Evolutionary conservation across 2,888 invertebrate species (phyloP), one percentile per base, ranked within the genome.

Genomic region (Oxystoma pomonae): DNA sequence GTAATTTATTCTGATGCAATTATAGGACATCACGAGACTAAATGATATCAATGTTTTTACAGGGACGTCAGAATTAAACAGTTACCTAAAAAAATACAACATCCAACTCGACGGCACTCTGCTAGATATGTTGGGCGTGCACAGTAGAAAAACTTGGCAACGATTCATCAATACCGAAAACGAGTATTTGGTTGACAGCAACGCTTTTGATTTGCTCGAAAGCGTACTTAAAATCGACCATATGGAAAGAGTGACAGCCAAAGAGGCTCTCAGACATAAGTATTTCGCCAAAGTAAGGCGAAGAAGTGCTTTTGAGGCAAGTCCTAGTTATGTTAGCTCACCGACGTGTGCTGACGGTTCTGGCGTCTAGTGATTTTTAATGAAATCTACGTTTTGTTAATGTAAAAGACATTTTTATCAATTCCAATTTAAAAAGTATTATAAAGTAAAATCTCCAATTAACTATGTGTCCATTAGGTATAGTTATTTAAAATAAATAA

Each of bases 91-190:
- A 21, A 79, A 78, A 61, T 80, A 80, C 65, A 78, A 77, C 59
- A 78, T 80, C 20, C 65, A 71, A 7, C 63, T 79, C 2, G 75
- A 77, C 57, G 55, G 65, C 7, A 74, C 72, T 60, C 70, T 77
- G 20, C 72, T 71, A 50, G 69, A 70, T 20, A 62, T 70, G 35
- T 22, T 80, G 9, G 77, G 76, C 0, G 67, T 69, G 9, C 78
- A 78, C 62, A 74, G 73, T 5, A 70, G 75, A 21, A 80, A 78
- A 65, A 73, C 76, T 2, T 80, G 80, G 80, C 78, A 80, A 57
- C 67, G 79, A 50, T 80, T 78, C 62, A 74, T 80, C 18, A 77
- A 73, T 51, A 74, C 77, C 0, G 80, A 80, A 68, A 77, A 79
- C 60, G 80, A 79, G 64, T 76, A 80, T 65, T 68, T 80, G 58